Percentiles rank a stretch among this genome's conserved stretches.
Evolutionary conservation across 2,797 vertebrate genomes (phyloP).

Genomic region (Scyliorhinus canicula): DNA sequence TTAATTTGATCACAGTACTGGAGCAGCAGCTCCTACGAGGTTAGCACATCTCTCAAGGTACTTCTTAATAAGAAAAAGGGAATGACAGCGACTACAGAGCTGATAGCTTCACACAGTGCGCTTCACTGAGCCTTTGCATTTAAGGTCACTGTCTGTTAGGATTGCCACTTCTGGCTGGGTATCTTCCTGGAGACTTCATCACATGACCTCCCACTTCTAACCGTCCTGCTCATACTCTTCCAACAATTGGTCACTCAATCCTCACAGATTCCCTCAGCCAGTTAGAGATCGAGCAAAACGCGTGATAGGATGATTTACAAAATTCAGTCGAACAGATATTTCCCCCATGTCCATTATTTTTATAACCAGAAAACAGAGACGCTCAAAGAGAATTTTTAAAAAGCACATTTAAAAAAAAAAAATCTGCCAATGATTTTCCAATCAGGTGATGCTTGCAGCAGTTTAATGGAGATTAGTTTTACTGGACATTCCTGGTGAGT

Average conservation of each 20-base stretch:
- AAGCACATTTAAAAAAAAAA: neutral
- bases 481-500: neutral
- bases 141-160: neutral
- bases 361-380: neutral
- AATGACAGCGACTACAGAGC: neutral
- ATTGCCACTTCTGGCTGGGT: neutral
- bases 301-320: neutral
- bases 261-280: neutral
- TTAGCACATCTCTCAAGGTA: constrained; percentile 26
- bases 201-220: no score
- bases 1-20: constrained; percentile 34
- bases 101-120: neutral
- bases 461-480: neutral
- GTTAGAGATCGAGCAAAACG: neutral
- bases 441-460: neutral
- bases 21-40: constrained; percentile 9
- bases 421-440: neutral
- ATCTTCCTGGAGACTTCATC: neutral
- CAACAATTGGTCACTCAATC: neutral
- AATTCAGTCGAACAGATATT: neutral
- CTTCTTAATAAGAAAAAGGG: constrained; percentile 11
- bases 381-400: neutral
- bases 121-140: neutral
- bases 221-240: no score
- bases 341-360: neutral